Percentiles rank a stretch among this genome's conserved stretches.
Conservation (phyloP, 2,888 invertebrate species). For the Leptarthrus brevirostris region DNA sequence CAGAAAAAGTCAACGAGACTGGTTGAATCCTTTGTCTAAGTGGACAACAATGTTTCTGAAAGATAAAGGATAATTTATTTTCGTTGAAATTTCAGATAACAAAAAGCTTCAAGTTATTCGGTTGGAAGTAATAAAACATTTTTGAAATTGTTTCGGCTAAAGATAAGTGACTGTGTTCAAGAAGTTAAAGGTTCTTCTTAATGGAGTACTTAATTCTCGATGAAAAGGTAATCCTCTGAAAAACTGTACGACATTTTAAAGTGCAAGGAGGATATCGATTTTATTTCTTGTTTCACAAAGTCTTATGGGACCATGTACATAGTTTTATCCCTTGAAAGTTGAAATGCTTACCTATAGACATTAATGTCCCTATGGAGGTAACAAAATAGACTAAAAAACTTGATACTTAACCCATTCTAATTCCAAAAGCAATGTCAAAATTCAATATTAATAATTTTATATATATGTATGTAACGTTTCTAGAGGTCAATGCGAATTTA, state of each 20-base stretch:
- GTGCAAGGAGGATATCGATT: not conserved
- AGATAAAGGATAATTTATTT: constrained; percentile 48
- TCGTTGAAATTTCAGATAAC: constrained; percentile 20
- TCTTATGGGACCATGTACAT: not conserved
- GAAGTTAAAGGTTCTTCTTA: constrained; percentile 26
- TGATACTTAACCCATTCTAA: too few relatives aligned
- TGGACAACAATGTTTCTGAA: constrained; percentile 44
- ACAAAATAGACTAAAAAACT: too few relatives aligned
- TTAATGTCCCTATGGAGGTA: too few relatives aligned
- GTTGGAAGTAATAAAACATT: constrained; percentile 43
- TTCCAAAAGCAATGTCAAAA: too few relatives aligned
- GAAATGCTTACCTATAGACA: too few relatives aligned
- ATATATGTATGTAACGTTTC: too few relatives aligned
- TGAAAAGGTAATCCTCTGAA: constrained; percentile 14
- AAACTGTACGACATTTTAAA: constrained; percentile 2
- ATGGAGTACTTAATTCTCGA: constrained; percentile 38
- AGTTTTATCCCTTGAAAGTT: too few relatives aligned
- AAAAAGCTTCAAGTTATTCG: constrained; percentile 40
- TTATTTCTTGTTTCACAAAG: not conserved
- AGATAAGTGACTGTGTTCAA: constrained; percentile 29
- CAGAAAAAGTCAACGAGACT: constrained; percentile 39
- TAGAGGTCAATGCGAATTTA: too few relatives aligned
- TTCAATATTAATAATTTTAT: too few relatives aligned
- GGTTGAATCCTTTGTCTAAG: constrained; percentile 40
- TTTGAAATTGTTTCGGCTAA: constrained; percentile 44